A percentile compares a stretch with the other conserved stretches of the same genome.
Evolutionary conservation across 2,888 invertebrate genomes (phyloP).

Genomic region (Acanthosepion lycidas): DNA sequence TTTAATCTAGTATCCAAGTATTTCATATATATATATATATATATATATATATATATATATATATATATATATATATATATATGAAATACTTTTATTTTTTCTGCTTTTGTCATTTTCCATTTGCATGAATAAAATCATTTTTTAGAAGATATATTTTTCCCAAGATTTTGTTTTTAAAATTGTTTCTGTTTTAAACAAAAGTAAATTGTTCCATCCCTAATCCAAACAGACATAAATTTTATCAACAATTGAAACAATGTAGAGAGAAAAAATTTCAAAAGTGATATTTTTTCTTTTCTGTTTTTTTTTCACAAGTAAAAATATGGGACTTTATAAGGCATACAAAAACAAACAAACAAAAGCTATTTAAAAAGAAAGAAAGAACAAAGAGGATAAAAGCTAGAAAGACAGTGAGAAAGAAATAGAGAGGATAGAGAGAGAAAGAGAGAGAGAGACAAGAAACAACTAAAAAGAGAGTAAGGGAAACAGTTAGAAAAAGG

Average conservation of each 20-base stretch:
- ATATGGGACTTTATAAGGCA: background rate
- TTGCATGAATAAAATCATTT: conserved; percentile 11
- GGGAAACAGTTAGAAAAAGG: background rate
- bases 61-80: no score
- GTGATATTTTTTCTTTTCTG: background rate
- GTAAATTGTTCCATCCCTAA: background rate
- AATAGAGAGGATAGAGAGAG: no score
- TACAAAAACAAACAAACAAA: background rate
- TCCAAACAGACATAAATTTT: background rate
- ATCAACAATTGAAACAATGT: background rate
- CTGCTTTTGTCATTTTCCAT: background rate
- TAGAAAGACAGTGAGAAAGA: background rate
- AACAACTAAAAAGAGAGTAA: background rate
- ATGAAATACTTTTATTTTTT: background rate
- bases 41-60: background rate
- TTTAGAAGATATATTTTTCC: background rate
- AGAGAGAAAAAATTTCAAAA: background rate
- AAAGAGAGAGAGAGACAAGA: background rate
- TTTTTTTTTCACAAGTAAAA: background rate
- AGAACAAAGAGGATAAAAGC: background rate
- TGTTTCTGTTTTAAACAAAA: background rate
- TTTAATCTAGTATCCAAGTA: no score
- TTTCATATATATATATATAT: background rate
- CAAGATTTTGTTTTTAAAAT: background rate
- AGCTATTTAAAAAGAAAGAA: background rate